Evolutionary conservation across 2,113 vertebrate species (phyloP).

Genomic region (Regulus satrapa): DNA sequence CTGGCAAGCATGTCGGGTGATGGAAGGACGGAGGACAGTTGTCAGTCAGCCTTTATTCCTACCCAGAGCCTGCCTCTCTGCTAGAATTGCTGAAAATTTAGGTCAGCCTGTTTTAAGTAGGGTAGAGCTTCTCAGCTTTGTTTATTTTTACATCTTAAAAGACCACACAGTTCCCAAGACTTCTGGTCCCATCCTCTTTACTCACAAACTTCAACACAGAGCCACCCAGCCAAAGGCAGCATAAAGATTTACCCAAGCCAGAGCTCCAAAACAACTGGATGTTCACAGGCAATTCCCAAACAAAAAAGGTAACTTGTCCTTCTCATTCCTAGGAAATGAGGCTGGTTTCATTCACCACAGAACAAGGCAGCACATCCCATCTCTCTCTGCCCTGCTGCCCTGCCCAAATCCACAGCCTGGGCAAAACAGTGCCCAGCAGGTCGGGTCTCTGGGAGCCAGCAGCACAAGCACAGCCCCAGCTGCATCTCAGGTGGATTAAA

Average conservation of each 20-base stretch:
- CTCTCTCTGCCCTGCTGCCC: not conserved
- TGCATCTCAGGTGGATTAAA: not conserved
- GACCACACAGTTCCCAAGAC: not conserved
- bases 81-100: constrained; percentile 28
- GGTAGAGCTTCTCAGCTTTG: constrained; percentile 48
- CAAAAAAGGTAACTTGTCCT: not conserved
- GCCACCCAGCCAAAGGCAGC: constrained; percentile 17
- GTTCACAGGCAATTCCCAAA: not conserved
- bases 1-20: not conserved
- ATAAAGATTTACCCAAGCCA: not conserved
- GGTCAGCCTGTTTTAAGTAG: constrained; percentile 55
- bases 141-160: constrained; percentile 56
- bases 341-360: constrained; percentile 2
- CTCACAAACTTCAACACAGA: not conserved
- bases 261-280: not conserved
- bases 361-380: not conserved
- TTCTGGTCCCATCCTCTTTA: constrained; percentile 12
- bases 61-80: not conserved
- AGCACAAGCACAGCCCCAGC: constrained; percentile 30
- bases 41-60: not conserved
- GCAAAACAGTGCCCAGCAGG: constrained; percentile 43
- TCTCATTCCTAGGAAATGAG: not conserved
- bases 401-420: constrained; percentile 10
- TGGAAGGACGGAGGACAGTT: not conserved
- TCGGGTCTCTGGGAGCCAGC: not conserved